phyloP scores from a whole-genome alignment of 2,797 vertebrate genomes.

The Podarcis lilfordi region DNA sequence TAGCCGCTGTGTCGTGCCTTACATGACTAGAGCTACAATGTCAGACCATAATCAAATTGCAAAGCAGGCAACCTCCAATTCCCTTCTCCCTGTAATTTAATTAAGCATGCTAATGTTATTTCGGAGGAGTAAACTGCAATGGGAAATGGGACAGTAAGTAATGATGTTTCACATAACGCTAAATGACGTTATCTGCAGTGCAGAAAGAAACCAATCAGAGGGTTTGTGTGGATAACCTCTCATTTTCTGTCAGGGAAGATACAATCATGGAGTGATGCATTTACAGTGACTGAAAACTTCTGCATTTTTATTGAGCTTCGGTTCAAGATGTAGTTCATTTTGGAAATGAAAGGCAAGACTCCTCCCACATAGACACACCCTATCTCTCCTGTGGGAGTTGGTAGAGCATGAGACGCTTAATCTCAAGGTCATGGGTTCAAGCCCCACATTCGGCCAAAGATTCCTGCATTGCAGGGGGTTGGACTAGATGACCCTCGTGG shows the following conservation, averaged over 20 bases:
- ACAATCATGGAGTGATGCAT: too few relatives aligned
- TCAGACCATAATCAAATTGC: constrained; percentile 28
- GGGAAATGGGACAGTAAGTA: constrained; percentile 40
- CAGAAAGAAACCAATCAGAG: constrained; percentile 23
- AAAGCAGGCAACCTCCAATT: constrained; percentile 20
- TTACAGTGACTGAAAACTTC: background rate
- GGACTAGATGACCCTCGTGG: too few relatives aligned
- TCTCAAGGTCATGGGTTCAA: too few relatives aligned
- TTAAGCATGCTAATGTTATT: constrained; percentile 46
- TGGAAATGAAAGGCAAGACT: background rate
- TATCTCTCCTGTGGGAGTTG: too few relatives aligned
- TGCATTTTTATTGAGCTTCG: background rate
- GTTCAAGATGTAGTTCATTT: background rate
- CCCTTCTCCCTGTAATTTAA: constrained; percentile 39
- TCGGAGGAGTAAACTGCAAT: constrained; percentile 39
- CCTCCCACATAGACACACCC: background rate
- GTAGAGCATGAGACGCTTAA: too few relatives aligned
- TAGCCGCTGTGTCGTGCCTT: background rate
- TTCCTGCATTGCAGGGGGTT: too few relatives aligned
- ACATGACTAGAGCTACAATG: background rate
- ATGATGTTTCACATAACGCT: constrained; percentile 21
- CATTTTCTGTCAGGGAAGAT: constrained; percentile 23
- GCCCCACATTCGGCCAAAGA: too few relatives aligned
- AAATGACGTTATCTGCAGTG: constrained; percentile 18
- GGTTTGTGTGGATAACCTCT: background rate